A percentile compares a stretch with the other conserved stretches of the same genome.
Evolutionary conservation across 2,113 vertebrate species (phyloP).

Genomic region (Falcunculus frontatus): DNA sequence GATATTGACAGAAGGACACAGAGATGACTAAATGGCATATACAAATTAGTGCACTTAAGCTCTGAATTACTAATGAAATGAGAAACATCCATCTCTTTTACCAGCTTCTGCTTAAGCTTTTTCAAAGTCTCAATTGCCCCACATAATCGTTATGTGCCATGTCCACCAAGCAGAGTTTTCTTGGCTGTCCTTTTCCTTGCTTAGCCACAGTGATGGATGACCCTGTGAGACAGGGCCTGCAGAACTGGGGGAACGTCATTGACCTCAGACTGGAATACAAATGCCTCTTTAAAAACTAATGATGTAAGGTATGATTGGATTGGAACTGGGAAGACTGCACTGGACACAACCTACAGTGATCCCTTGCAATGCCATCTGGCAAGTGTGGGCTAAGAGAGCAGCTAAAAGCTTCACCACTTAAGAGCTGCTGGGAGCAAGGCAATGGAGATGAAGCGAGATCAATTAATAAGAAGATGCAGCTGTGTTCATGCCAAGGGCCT

Average conservation of each 20-base stretch:
- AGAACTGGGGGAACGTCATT: not conserved
- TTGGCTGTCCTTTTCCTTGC: not conserved
- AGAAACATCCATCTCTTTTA: not conserved
- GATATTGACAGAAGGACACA: not conserved
- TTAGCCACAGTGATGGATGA: not conserved
- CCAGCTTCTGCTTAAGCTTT: not conserved
- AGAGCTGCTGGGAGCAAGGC: not conserved
- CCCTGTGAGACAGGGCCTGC: not conserved
- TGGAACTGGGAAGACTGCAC: not conserved
- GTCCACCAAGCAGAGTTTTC: not conserved
- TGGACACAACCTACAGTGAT: accelerated
- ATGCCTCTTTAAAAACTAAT: not conserved
- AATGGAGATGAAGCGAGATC: not conserved
- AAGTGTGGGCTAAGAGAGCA: not conserved
- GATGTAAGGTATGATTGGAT: not conserved
- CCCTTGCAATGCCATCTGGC: not conserved
- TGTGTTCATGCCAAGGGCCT: not conserved
- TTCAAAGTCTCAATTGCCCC: not conserved
- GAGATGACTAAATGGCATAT: not conserved
- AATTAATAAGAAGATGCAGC: not conserved
- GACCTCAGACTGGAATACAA: not conserved
- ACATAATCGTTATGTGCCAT: not conserved
- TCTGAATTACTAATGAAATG: not conserved
- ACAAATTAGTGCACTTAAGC: not conserved
- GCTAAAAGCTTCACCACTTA: not conserved